phyloP scores from a whole-genome alignment of 2,797 vertebrate species.

The Hemitrygon akajei region DNA sequence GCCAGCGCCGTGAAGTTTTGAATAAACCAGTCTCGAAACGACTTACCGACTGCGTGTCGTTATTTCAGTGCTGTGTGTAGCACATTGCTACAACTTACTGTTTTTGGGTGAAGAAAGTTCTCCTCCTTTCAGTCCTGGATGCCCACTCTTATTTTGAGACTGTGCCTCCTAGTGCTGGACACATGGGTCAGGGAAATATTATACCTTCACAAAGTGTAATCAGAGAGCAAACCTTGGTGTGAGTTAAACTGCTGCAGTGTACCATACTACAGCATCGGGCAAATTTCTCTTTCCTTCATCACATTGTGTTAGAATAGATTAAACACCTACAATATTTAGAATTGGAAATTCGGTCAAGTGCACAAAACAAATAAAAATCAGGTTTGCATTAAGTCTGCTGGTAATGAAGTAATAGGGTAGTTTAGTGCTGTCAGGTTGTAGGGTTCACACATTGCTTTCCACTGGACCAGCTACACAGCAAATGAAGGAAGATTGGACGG shows the following conservation, averaged over 20 bases:
- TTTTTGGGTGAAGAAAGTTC: too few relatives aligned
- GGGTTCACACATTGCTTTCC: background rate
- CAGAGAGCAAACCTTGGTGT: background rate
- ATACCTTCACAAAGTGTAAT: too few relatives aligned
- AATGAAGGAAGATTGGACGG: background rate
- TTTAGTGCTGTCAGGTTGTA: background rate
- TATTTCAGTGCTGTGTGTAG: too few relatives aligned
- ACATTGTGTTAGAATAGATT: background rate
- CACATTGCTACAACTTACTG: too few relatives aligned
- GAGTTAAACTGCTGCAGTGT: background rate
- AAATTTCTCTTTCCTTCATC: background rate
- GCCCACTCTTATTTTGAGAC: too few relatives aligned
- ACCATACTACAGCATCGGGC: background rate
- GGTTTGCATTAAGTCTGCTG: background rate
- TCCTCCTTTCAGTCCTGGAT: too few relatives aligned
- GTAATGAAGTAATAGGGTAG: background rate
- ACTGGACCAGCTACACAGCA: background rate
- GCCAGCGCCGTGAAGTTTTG: too few relatives aligned
- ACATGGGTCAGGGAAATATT: too few relatives aligned
- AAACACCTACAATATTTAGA: background rate
- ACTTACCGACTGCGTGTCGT: too few relatives aligned
- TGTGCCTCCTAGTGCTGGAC: too few relatives aligned
- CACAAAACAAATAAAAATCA: background rate
- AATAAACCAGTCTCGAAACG: too few relatives aligned
- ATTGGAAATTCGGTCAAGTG: constrained; percentile 27